These are phyloP conservation scores for Catocala fraxini DNA, from an alignment of 2,888 invertebrate genomes.

Conservation along the genomic window DNA sequence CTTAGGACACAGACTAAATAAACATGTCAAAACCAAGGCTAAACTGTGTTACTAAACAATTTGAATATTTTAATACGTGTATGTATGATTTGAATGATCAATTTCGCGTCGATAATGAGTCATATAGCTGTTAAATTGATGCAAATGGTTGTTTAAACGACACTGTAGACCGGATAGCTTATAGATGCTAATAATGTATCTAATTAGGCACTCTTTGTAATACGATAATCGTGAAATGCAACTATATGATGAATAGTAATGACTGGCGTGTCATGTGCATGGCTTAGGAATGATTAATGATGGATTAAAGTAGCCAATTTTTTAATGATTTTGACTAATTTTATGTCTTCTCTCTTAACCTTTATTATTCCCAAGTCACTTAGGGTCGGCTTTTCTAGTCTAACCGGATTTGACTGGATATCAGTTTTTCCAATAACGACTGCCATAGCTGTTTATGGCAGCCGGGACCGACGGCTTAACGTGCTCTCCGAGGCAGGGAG, in stretches of 20 bases:
- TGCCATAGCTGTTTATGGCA: too few relatives aligned
- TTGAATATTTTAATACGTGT: slow-evolving; percentile 47
- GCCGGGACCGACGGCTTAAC: too few relatives aligned
- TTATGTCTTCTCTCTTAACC: too few relatives aligned
- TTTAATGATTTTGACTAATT: too few relatives aligned
- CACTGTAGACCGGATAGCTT: slow-evolving; percentile 27
- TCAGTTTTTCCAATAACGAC: too few relatives aligned
- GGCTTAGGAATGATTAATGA: too few relatives aligned
- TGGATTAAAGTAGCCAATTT: too few relatives aligned
- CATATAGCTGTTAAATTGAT: slow-evolving; percentile 22
- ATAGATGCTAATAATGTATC: slow-evolving; percentile 22
- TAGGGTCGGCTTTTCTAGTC: too few relatives aligned
- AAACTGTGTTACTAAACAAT: slow-evolving; percentile 15
- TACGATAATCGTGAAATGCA: slow-evolving; percentile 8
- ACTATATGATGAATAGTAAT: slow-evolving; percentile 16
- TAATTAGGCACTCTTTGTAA: slow-evolving; percentile 6
- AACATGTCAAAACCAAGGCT: slow-evolving; percentile 34
- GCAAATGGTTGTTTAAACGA: slow-evolving; percentile 26
- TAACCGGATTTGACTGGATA: too few relatives aligned
- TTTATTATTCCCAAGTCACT: too few relatives aligned
- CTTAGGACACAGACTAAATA: slow-evolving; percentile 26
- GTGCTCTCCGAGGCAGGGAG: too few relatives aligned
- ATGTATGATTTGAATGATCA: slow-evolving; percentile 7
- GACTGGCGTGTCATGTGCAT: slow-evolving; percentile 1
- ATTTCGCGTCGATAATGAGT: slow-evolving; percentile 22